These are phyloP conservation scores for Lysandra bellargus DNA, from an alignment of 2,888 invertebrate genomes.

Conservation along the genomic window DNA sequence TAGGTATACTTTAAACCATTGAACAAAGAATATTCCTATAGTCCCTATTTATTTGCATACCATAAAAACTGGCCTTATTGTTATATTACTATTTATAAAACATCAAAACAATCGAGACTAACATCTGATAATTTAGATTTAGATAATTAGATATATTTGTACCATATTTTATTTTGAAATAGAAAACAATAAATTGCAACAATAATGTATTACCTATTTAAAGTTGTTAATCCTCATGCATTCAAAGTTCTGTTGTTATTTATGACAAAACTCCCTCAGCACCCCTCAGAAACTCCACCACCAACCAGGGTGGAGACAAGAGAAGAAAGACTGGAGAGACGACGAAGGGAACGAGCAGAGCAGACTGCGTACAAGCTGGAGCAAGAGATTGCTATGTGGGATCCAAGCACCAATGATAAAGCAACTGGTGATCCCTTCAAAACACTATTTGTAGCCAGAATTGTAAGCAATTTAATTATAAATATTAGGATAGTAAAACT, in stretches of 20 bases:
- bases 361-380: constrained; percentile 98
- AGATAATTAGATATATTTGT: too few species aligned
- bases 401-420: constrained; percentile 87
- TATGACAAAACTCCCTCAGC: constrained; percentile 76
- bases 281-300: constrained; percentile 98
- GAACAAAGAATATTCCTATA: not conserved
- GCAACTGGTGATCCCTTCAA: constrained; percentile 97
- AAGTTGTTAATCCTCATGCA: not conserved
- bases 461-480: constrained; percentile 83
- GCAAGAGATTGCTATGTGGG: constrained; percentile 98
- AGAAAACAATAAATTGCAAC: too few species aligned
- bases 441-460: constrained; percentile 96
- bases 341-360: constrained; percentile 95
- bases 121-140: too few species aligned
- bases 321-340: constrained; percentile 94
- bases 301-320: constrained; percentile 96
- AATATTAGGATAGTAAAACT: not conserved
- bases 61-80: not conserved
- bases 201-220: not conserved
- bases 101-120: too few species aligned
- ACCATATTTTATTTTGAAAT: too few species aligned
- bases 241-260: not conserved
- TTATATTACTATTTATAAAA: too few species aligned
- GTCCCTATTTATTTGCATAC: not conserved
- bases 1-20: too few species aligned